These are phyloP conservation scores for Siderastrea siderea DNA, from an alignment of 92 coral and sea anemone genomes.

Conservation along the genomic window DNA sequence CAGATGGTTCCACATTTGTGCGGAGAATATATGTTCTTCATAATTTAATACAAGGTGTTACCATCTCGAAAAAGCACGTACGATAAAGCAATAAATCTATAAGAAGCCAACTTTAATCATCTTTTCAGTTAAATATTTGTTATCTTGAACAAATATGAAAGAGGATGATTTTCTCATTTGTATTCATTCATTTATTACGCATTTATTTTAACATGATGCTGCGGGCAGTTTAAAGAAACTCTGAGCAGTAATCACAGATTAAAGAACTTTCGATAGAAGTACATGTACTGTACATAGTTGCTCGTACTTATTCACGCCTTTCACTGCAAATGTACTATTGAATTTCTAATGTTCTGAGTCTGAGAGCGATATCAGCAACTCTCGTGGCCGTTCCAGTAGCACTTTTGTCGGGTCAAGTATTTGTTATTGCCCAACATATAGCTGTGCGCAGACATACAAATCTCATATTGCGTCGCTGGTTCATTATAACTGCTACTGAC, in stretches of 20 bases:
- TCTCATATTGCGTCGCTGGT: background rate
- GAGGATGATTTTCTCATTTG: background rate
- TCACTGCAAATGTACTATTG: too few relatives aligned
- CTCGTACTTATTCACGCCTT: too few relatives aligned
- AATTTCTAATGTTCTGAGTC: too few relatives aligned
- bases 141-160: background rate
- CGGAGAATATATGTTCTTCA: background rate
- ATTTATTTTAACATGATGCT: background rate
- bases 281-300: too few relatives aligned
- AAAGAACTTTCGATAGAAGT: too few relatives aligned
- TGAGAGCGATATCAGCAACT: too few relatives aligned
- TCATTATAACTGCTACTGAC: background rate
- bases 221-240: background rate
- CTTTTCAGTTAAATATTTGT: background rate
- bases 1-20: constrained; percentile 6
- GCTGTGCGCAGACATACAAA: background rate
- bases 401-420: background rate
- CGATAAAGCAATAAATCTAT: background rate
- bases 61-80: too few relatives aligned
- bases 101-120: constrained; percentile 1
- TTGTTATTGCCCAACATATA: background rate
- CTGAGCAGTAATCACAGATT: too few relatives aligned
- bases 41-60: background rate
- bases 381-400: too few relatives aligned
- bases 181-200: background rate